Conservation (phyloP, 2,113 vertebrate species). For the Urocynchramus pylzowi region DNA sequence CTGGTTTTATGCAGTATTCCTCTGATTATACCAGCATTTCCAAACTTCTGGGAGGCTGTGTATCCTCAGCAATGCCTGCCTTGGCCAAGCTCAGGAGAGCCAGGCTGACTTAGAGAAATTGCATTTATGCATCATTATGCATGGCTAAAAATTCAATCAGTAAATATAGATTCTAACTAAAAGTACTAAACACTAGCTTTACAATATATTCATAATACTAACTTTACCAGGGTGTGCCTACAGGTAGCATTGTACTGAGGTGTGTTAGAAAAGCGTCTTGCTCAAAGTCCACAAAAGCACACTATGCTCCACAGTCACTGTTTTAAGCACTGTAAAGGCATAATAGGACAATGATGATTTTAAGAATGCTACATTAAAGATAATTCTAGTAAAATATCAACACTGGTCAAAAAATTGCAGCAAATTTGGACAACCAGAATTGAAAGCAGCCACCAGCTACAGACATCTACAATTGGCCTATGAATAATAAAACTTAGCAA, state of each 20-base stretch:
- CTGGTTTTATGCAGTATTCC: background rate
- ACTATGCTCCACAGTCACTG: background rate
- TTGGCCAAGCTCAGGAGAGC: background rate
- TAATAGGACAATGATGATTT: background rate
- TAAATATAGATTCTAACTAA: background rate
- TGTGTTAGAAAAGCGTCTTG: background rate
- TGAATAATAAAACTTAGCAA: background rate
- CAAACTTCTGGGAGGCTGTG: background rate
- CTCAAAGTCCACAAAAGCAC: background rate
- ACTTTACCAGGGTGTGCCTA: background rate
- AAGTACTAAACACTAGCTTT: background rate
- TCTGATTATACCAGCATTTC: background rate
- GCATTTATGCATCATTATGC: background rate
- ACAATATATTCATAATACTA: background rate
- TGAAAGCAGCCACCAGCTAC: background rate
- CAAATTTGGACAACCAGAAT: background rate
- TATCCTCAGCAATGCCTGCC: background rate
- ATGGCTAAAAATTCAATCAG: background rate
- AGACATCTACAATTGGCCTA: background rate
- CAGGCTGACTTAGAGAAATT: background rate
- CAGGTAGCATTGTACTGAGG: background rate
- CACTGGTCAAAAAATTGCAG: background rate
- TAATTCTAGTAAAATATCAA: background rate
- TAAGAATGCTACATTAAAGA: background rate
- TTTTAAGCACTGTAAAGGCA: background rate